These are phyloP conservation scores for Glossosoma conforme DNA, from an alignment of 1,140 invertebrate species.

Conservation along the genomic window DNA sequence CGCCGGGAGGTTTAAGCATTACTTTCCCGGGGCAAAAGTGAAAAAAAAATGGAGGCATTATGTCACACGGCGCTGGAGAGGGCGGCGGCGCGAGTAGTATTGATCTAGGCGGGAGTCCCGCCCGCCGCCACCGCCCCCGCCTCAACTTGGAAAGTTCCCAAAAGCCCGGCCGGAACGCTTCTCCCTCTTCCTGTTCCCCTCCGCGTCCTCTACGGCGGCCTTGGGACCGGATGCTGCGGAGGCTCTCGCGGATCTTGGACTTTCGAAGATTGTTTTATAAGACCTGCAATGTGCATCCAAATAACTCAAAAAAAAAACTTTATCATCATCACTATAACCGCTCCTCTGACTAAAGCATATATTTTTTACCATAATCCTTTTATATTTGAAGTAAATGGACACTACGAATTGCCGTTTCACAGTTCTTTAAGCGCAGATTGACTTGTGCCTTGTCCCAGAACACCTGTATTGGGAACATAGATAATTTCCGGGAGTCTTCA, in stretches of 20 bases:
- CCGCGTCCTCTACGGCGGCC: not conserved
- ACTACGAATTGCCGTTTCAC: too few relatives aligned
- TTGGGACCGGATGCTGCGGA: not conserved
- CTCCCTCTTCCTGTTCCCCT: not conserved
- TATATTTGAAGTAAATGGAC: too few relatives aligned
- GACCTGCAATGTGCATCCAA: too few relatives aligned
- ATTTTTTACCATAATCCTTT: too few relatives aligned
- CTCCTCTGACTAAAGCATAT: too few relatives aligned
- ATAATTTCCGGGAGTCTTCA: too few relatives aligned
- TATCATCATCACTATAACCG: too few relatives aligned
- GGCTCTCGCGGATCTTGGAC: constrained; percentile 1
- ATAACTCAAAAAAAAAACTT: too few relatives aligned
- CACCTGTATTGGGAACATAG: too few relatives aligned
- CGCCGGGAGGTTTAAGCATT: not conserved
- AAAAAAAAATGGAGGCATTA: constrained; percentile 32
- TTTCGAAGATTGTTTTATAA: too few relatives aligned
- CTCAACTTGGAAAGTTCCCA: not conserved
- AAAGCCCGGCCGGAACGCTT: not conserved
- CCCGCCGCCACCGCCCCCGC: constrained; percentile 9
- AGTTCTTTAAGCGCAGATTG: too few relatives aligned
- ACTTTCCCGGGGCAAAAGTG: constrained; percentile 11
- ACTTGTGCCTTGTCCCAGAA: too few relatives aligned
- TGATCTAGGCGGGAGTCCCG: constrained; percentile 42
- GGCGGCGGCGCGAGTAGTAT: constrained; percentile 45
- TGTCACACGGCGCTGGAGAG: constrained; percentile 45